Percentiles rank a stretch among this genome's conserved stretches.
phyloP scores from a whole-genome alignment of 2,888 invertebrate species.

The Hirudinaria manillensis region DNA sequence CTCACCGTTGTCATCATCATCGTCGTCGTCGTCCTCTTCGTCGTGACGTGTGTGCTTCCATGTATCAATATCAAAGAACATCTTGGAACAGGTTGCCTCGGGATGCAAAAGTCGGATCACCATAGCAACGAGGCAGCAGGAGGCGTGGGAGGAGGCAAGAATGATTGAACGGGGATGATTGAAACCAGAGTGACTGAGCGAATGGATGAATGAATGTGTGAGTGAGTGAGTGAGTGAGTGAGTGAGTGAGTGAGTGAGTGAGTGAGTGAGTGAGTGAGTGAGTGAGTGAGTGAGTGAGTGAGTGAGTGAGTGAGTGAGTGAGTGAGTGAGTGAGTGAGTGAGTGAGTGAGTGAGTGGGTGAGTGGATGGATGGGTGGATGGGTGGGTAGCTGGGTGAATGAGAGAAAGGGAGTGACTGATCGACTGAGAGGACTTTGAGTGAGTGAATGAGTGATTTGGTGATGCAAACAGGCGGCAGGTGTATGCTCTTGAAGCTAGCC shows the following conservation, averaged over 20 bases:
- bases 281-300: neutral
- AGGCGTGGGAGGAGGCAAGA: conserved; percentile 21
- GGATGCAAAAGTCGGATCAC: conserved; percentile 4
- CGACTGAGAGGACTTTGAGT: neutral
- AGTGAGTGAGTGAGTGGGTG: no score
- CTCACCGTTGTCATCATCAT: neutral
- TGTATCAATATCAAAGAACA: conserved; percentile 13
- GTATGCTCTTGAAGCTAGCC: no score
- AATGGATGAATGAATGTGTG: conserved; percentile 11
- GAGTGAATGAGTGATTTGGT: conserved; percentile 1
- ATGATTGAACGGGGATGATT: conserved; percentile 22
- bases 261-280: conserved; percentile 13
- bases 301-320: neutral
- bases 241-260: conserved; percentile 26
- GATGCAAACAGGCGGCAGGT: no score
- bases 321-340: neutral
- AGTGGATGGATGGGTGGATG: no score
- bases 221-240: conserved; percentile 31
- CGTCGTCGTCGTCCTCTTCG: neutral
- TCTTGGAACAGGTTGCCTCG: conserved; percentile 13
- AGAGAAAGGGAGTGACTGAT: neutral
- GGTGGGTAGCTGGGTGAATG: no score
- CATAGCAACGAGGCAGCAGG: conserved; percentile 11
- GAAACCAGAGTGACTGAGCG: conserved; percentile 15
- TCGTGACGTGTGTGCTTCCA: neutral